A percentile compares a stretch with the other conserved stretches of the same genome.
Conservation (phyloP, 2,888 invertebrate species). For the Acrobeloides nanus region DNA sequence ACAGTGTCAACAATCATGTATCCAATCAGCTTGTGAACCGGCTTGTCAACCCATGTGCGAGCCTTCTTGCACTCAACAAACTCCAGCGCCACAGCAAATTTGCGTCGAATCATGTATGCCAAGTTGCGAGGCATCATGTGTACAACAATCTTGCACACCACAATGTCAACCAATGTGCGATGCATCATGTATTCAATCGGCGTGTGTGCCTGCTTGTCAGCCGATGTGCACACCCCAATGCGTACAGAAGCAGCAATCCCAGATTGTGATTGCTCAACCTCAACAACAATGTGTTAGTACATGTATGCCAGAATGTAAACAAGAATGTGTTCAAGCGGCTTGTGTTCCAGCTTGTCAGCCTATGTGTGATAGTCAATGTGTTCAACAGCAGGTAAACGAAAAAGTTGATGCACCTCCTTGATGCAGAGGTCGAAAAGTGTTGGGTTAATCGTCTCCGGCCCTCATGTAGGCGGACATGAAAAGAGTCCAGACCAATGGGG, state of each 20-base stretch:
- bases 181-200: constrained; percentile 2
- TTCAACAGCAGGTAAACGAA: constrained; percentile 18
- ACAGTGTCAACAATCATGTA: constrained; percentile 4
- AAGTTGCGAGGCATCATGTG: constrained; percentile 6
- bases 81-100: constrained; percentile 8
- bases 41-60: constrained; percentile 7
- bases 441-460: constrained; percentile 14
- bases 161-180: constrained; percentile 6
- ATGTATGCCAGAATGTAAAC: constrained; percentile 15
- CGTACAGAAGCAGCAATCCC: constrained; percentile 24
- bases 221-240: constrained; percentile 17
- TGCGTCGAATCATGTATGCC: constrained; percentile 9
- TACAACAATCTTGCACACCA: background rate
- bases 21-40: background rate
- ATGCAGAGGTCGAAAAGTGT: background rate
- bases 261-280: constrained; percentile 13
- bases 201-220: constrained; percentile 18
- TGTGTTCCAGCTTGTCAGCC: constrained; percentile 21
- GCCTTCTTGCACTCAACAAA: constrained; percentile 1
- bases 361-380: constrained; percentile 32
- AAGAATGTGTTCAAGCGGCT: constrained; percentile 19
- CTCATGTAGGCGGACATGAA: too few species aligned
- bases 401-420: background rate
- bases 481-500: too few species aligned
- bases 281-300: constrained; percentile 13